Base-by-base conservation (phyloP, 2,113 vertebrate genomes). In the Phaethon lepturus region DNA sequence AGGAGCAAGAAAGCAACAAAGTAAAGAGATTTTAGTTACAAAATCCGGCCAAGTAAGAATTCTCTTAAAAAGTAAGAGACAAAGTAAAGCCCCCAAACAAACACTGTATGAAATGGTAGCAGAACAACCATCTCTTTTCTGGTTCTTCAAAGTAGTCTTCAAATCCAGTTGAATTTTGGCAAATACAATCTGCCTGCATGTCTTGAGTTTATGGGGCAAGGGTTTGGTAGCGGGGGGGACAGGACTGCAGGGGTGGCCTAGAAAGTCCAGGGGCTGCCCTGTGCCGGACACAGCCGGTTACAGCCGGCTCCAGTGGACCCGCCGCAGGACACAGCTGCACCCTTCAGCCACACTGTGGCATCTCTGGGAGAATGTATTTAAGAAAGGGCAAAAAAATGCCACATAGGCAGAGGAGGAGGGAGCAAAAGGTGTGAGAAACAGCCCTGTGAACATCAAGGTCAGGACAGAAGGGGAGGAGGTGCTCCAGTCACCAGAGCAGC, bases 231-330 rank as follows among this genome's bases (percentile, higher is more conserved):
- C 4, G 0, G 31, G 16, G 3, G 42, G 16, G 15, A 17, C 5
- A 2, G 28, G 10, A 33, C 17, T 71, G 55, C 35, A 42, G 68
- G 33, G 13, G 13, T 45, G 35, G 49, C 49, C 35, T 40, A 26
- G 17, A 38, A 23, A 23, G 26, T 26, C 56, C 26, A 17, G 19
- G 7, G 53, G 23, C 58, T 42, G 49, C 24, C n/a, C 58, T 2
- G 2, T 25, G n/a, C n/a, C 1, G 1, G 38, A 31, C 38, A 56
- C 12, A 4, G 66, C 17, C 1, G 2, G 14, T 62, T 35, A 22
- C 42, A 40, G 44, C 8, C 9, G 5, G 15, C 56, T 23, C 9
- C 35, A 31, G 16, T 7, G 9, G 58, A 73, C 24, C 15, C 6
- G 3, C 26, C 38, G 38, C 38, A 38, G 38, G 38, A 38, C 38